Evolutionary conservation across 35 echinoderm and acorn worm genomes (phyloP).

Genomic region (Apostichopus japonicus): DNA sequence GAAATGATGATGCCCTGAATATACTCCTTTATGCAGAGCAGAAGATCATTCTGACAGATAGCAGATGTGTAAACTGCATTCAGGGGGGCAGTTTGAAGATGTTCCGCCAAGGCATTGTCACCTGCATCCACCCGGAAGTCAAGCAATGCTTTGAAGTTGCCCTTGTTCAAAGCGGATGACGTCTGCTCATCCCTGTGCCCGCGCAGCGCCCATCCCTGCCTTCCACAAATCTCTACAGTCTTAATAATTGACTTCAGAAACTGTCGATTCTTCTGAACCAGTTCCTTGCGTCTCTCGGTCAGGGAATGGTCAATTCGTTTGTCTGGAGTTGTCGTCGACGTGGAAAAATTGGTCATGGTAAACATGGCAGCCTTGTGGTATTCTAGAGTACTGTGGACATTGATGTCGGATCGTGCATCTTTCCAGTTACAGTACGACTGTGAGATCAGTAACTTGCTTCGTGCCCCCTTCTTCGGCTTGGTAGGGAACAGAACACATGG

Average conservation of each 20-base stretch:
- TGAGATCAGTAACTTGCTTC: constrained; percentile 2
- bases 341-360: background rate
- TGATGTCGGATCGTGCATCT: background rate
- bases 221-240: background rate
- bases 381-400: background rate
- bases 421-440: constrained; percentile 43
- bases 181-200: background rate
- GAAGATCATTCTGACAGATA: constrained; percentile 71
- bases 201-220: background rate
- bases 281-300: too few species aligned
- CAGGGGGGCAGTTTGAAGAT: constrained; percentile 2
- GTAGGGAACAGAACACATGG: constrained; percentile 47
- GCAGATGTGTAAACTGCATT: constrained; percentile 61
- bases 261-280: background rate
- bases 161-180: background rate
- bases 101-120: constrained; percentile 10
- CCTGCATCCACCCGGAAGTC: constrained; percentile 41
- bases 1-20: constrained; percentile 47
- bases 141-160: constrained; percentile 72
- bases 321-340: too few species aligned
- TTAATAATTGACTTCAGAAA: background rate
- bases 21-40: constrained; percentile 67
- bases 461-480: background rate
- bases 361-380: background rate
- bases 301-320: too few species aligned